A percentile compares a stretch with the other conserved stretches of the same genome.
phyloP scores from a whole-genome alignment of 2,797 vertebrate genomes.

The Buceros bicornis region DNA sequence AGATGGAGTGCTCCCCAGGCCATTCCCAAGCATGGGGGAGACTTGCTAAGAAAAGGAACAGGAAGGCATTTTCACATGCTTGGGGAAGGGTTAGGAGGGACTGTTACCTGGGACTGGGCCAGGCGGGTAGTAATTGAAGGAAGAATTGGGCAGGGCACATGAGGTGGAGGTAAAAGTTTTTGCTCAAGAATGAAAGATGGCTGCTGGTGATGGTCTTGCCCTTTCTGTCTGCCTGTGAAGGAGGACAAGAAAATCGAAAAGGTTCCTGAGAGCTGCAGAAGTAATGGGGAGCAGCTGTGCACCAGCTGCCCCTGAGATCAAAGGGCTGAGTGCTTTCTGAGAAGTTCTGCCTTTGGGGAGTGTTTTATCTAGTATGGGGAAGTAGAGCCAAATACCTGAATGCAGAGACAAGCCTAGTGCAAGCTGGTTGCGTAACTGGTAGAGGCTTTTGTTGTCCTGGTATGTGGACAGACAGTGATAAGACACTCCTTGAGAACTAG shows the following conservation, averaged over 20 bases:
- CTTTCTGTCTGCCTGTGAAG: background rate
- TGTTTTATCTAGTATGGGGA: slow-evolving; percentile 17
- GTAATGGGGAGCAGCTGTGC: slow-evolving; percentile 39
- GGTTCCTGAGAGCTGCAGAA: background rate
- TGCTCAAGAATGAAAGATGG: background rate
- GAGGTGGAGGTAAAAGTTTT: background rate
- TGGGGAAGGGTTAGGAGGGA: background rate
- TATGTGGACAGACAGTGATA: background rate
- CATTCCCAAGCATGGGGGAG: background rate
- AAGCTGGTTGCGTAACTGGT: background rate
- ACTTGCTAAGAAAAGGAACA: background rate
- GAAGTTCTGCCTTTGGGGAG: slow-evolving; percentile 26
- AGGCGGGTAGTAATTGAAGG: background rate
- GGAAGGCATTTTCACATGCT: rapidly evolving
- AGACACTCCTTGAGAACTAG: background rate
- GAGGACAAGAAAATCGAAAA: background rate
- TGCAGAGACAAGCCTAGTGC: slow-evolving; percentile 8
- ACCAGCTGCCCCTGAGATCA: slow-evolving; percentile 54
- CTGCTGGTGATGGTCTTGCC: background rate
- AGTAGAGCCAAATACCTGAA: slow-evolving; percentile 16
- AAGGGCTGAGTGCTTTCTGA: slow-evolving; percentile 1
- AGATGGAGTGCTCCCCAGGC: background rate
- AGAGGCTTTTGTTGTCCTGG: background rate
- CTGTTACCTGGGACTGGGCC: background rate
- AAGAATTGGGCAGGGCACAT: background rate